phyloP scores from a whole-genome alignment of 1,140 invertebrate species.

The Papilio machaon region DNA sequence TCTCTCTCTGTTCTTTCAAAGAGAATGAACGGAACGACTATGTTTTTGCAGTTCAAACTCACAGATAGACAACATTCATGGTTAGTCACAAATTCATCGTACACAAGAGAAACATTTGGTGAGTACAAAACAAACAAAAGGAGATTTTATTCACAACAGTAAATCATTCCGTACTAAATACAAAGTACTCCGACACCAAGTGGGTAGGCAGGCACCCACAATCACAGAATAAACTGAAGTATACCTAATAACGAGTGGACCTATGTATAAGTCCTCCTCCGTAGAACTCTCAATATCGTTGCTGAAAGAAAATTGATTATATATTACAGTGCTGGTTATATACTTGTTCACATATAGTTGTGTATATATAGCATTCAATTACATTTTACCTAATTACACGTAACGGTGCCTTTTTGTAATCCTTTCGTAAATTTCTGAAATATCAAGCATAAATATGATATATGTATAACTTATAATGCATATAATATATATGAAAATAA shows the following conservation, averaged over 20 bases:
- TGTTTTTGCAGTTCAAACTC: neutral
- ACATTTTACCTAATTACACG: conserved; percentile 65
- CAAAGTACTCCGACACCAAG: conserved; percentile 33
- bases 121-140: conserved; percentile 9
- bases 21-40: neutral
- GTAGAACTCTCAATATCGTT: conserved; percentile 63
- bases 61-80: neutral
- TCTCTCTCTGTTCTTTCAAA: neutral
- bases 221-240: conserved; percentile 46
- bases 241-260: conserved; percentile 62
- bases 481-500: conserved; percentile 28
- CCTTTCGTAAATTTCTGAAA: conserved; percentile 63
- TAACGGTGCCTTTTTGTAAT: conserved; percentile 56
- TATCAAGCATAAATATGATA: conserved; percentile 52
- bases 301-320: conserved; percentile 71
- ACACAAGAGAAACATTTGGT: neutral
- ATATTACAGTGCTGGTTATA: conserved; percentile 58
- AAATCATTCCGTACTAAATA: conserved; percentile 33
- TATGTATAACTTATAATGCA: conserved; percentile 6
- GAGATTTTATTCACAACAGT: conserved; percentile 33
- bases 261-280: conserved; percentile 49
- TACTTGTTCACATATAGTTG: conserved; percentile 44
- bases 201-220: conserved; percentile 30
- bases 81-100: conserved; percentile 26
- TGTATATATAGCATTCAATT: conserved; percentile 37